phyloP scores from a whole-genome alignment of 1,140 invertebrate species.

The Brachionus sp. region DNA sequence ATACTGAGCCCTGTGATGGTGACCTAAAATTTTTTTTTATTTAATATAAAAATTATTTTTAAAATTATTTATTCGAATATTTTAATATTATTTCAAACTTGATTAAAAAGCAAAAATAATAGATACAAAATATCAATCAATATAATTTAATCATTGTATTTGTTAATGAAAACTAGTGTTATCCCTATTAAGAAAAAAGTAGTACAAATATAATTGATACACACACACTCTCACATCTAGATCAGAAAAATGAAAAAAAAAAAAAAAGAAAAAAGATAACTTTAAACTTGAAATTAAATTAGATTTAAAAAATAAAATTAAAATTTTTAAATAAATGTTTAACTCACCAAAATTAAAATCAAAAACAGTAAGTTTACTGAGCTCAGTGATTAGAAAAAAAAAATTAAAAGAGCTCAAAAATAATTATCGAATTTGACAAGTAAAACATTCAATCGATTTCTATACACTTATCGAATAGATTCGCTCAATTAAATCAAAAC shows the following conservation, averaged over 20 bases:
- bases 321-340: not conserved
- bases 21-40: too few relatives aligned
- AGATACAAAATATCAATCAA: conserved; percentile 20
- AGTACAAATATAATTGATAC: not conserved
- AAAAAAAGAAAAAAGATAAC: not conserved
- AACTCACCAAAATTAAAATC: conserved; percentile 1
- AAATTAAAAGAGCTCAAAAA: not conserved
- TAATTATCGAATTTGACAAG: conserved; percentile 14
- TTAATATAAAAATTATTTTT: not conserved
- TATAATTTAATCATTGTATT: not conserved
- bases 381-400: not conserved
- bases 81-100: conserved; percentile 8
- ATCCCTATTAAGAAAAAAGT: not conserved
- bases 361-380: not conserved
- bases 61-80: conserved; percentile 23
- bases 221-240: not conserved
- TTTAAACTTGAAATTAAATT: conserved; percentile 13
- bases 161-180: not conserved
- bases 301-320: not conserved
- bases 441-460: conserved; percentile 3
- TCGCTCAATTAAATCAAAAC: not conserved
- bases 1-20: too few relatives aligned
- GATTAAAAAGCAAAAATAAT: conserved; percentile 36
- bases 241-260: not conserved
- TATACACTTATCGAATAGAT: conserved; percentile 4